phyloP scores from a whole-genome alignment of 2,113 vertebrate species.

The Hypanus sabinus region DNA sequence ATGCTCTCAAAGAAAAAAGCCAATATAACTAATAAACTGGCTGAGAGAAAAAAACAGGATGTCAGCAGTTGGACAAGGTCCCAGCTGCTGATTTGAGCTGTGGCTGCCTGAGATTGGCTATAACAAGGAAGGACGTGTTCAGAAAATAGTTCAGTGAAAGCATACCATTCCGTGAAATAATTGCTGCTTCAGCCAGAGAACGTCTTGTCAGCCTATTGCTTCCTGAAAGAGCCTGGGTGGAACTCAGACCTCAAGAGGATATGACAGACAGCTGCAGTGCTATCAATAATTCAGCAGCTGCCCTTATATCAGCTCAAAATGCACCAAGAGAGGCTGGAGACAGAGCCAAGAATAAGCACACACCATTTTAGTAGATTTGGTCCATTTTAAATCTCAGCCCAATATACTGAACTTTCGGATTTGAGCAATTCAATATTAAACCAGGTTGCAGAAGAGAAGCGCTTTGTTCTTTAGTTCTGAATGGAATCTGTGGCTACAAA shows the following conservation, averaged over 20 bases:
- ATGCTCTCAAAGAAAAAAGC: background rate
- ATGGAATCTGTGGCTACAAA: background rate
- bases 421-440: background rate
- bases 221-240: background rate
- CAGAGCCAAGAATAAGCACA: background rate
- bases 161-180: background rate
- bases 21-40: background rate
- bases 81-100: conserved; percentile 22
- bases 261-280: background rate
- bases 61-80: background rate
- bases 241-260: background rate
- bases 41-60: background rate
- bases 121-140: background rate
- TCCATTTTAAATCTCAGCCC: background rate
- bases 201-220: background rate
- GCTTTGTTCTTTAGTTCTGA: background rate
- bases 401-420: background rate
- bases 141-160: background rate
- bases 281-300: conserved; percentile 27
- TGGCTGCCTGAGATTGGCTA: background rate
- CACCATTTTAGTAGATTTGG: background rate
- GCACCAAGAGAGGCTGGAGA: background rate
- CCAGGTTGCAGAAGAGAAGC: background rate
- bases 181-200: background rate
- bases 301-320: background rate